A percentile compares a stretch with the other conserved stretches of the same genome.
phyloP scores from a whole-genome alignment of 2,797 vertebrate genomes.

The Pantherophis alleghaniensis region DNA sequence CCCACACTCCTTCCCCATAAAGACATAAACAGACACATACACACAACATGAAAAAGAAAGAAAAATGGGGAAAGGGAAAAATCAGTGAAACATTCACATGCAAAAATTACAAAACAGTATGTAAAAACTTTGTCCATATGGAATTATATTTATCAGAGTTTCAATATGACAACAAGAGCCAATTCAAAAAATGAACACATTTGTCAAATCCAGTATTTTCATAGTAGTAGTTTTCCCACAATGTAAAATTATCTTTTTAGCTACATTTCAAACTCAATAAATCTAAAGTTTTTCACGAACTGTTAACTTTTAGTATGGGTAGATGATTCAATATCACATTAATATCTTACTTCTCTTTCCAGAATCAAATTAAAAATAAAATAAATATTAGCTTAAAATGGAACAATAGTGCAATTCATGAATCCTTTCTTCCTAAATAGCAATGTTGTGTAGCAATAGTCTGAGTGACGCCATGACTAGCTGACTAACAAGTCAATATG shows the following conservation, averaged over 20 bases:
- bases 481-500: neutral
- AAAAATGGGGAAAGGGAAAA: neutral
- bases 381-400: neutral
- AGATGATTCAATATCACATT: neutral
- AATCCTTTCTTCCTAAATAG: neutral
- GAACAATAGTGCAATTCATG: neutral
- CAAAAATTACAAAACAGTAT: neutral
- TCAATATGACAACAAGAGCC: neutral
- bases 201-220: neutral
- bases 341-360: neutral
- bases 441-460: neutral
- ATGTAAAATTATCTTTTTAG: neutral
- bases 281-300: neutral
- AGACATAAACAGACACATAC: neutral
- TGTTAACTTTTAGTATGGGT: neutral
- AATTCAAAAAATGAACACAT: neutral
- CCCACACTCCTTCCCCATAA: neutral
- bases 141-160: neutral
- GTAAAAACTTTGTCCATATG: neutral
- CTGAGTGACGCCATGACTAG: neutral
- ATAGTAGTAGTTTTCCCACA: neutral
- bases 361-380: neutral
- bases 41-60: neutral
- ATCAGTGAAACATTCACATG: neutral
- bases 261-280: neutral